A percentile compares a stretch with the other conserved stretches of the same genome.
Evolutionary conservation across 2,888 invertebrate species (phyloP).

Genomic region (Scrobipalpa atriplicella): DNA sequence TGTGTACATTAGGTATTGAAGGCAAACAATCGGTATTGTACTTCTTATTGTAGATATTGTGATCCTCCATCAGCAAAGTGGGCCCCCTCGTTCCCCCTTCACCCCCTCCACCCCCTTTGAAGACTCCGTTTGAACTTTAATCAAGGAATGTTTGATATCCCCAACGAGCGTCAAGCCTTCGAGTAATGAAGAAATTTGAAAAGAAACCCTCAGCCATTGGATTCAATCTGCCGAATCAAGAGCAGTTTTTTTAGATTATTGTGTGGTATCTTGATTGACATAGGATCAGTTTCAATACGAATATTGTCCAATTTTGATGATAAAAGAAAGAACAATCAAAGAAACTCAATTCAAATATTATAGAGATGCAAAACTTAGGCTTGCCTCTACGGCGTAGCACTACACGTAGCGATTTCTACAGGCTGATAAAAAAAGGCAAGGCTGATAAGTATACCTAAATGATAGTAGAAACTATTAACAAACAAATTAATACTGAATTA

Average conservation of each 20-base stretch:
- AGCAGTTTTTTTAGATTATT: not conserved
- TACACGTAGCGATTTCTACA: not conserved
- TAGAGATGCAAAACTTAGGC: not conserved
- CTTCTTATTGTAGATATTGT: conserved; percentile 33
- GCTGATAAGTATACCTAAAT: no score
- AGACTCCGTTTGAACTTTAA: conserved; percentile 30
- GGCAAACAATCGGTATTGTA: conserved; percentile 19
- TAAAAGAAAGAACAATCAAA: not conserved
- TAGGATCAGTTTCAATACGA: not conserved
- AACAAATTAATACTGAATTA: not conserved
- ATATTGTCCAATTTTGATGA: not conserved
- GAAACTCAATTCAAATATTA: not conserved
- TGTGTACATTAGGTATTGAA: conserved; percentile 29
- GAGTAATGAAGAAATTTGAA: conserved; percentile 23
- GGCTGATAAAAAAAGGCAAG: no score
- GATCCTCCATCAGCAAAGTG: conserved; percentile 32
- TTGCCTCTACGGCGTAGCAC: not conserved
- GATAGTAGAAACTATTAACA: no score
- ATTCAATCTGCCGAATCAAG: conserved; percentile 7
- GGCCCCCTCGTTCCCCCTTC: not conserved
- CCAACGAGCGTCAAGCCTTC: not conserved
- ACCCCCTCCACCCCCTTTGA: conserved; percentile 9
- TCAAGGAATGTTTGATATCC: conserved; percentile 23
- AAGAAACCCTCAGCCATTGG: conserved; percentile 9
- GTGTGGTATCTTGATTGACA: not conserved